Conservation (phyloP, 1,140 invertebrate genomes). For the Bombus haemorrhoidalis region DNA sequence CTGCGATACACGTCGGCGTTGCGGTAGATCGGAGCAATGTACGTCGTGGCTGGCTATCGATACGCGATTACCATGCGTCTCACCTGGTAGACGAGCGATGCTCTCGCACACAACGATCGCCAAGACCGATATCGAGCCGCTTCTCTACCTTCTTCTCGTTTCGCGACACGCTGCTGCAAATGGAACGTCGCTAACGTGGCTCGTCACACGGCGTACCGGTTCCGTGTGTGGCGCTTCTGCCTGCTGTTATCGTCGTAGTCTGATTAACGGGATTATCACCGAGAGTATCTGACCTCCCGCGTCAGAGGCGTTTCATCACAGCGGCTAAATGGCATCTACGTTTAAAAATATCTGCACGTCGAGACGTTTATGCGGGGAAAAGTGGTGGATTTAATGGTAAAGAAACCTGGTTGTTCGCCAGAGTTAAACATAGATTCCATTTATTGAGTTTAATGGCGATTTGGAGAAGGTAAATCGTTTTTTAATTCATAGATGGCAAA, state of each 20-base stretch:
- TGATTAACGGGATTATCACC: conserved; percentile 13
- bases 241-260: background rate
- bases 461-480: background rate
- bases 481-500: background rate
- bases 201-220: conserved; percentile 15
- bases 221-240: background rate
- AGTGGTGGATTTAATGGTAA: fast-evolving
- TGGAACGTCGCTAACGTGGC: conserved; percentile 3
- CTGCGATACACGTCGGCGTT: conserved; percentile 26
- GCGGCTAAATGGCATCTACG: too few species aligned
- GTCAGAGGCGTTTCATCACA: too few species aligned
- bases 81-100: conserved; percentile 10
- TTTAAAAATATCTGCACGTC: background rate
- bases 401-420: background rate
- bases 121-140: background rate
- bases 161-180: background rate
- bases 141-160: background rate
- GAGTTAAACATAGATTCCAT: background rate
- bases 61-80: conserved; percentile 26
- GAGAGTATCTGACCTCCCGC: background rate
- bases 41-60: conserved; percentile 29
- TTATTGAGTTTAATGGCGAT: background rate
- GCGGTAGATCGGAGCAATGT: conserved; percentile 21
- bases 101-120: background rate
- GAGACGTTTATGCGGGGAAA: background rate